Evolutionary conservation across 1,140 invertebrate species (phyloP), one percentile per base, ranked within the genome.

Genomic region (Solenopsis invicta): DNA sequence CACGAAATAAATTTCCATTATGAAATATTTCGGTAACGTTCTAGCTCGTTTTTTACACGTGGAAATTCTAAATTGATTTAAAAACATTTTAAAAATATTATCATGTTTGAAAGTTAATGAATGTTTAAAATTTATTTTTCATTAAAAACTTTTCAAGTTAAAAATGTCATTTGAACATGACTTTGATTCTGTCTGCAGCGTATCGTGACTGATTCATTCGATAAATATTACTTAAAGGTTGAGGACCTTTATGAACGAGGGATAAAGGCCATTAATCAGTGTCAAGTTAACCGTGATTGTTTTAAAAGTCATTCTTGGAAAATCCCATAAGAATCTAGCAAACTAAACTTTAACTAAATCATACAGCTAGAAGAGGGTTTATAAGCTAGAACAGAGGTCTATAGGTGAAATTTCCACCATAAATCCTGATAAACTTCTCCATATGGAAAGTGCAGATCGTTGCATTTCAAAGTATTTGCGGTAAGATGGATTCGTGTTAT

Each of bases 241-340:
- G 21, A 81, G 34, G 16, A 59, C 13, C 29, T 74, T 81, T 75
- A 82, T 82, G n/a, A 82, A 48, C 13, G 54, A 37, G 13, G 12
- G 45, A 84, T 50, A 61, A 50, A 61, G 4, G n/a, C 13, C 16
- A 84, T 84, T 84, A 84, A 62, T 84, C 54, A 74, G 41, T 45
- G 41, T 82, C 69, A 29, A 75, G 56, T 61, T 74, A 61, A 75
- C n/a, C 21, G 52, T 61, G 37, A 84, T 72, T 72, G 37, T 72
- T 84, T 29, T 62, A 75, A 82, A 75, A 56, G 69, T 62, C n/a
- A 82, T 74, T 24, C 80, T 59, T 37, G 24, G 2, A 16, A 72
- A 66, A 34, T 4, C 24, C 4, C 24, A 61, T 10, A 45, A 71
- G n/a, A 16, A 56, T 50, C 34, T 67, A 54, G 18, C 50, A 59